Evolutionary conservation across 2,113 vertebrate genomes (phyloP).

Genomic region (Anas platyrhynchos): DNA sequence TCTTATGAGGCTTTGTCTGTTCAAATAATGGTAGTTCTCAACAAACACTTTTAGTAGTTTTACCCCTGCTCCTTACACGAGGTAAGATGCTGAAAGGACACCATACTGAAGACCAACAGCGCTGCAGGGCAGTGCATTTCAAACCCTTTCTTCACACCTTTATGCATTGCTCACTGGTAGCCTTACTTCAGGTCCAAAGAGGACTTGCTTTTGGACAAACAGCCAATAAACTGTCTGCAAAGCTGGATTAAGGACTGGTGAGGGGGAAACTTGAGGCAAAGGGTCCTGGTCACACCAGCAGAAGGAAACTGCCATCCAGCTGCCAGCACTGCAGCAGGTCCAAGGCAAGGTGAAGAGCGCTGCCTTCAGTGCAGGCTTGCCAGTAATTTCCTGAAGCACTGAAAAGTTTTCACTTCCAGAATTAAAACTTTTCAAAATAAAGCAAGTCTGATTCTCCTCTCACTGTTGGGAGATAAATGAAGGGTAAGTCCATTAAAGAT

Average conservation of each 20-base stretch:
- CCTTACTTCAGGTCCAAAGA: neutral
- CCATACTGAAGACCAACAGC: neutral
- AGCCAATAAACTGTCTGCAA: neutral
- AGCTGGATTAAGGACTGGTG: neutral
- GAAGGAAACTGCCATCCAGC: neutral
- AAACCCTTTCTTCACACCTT: neutral
- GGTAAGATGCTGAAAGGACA: neutral
- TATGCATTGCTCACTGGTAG: neutral
- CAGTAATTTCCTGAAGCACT: neutral
- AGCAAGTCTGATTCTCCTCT: slow-evolving; percentile 8
- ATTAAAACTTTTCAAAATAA: slow-evolving; percentile 34
- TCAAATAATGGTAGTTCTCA: neutral
- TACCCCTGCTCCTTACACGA: neutral
- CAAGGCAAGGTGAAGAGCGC: neutral
- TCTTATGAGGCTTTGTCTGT: neutral
- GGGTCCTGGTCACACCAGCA: neutral
- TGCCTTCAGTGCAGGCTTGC: neutral
- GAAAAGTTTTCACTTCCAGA: slow-evolving; percentile 26
- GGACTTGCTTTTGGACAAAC: neutral
- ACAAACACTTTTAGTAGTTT: neutral
- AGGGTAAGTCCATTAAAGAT: slow-evolving; percentile 53
- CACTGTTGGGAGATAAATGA: slow-evolving; percentile 41
- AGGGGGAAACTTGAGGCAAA: neutral
- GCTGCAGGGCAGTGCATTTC: neutral
- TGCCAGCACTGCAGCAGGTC: neutral